A percentile compares a stretch with the other conserved stretches of the same genome.
Evolutionary conservation across 2,113 vertebrate genomes (phyloP).

Genomic region (Neodon shergylaensis): DNA sequence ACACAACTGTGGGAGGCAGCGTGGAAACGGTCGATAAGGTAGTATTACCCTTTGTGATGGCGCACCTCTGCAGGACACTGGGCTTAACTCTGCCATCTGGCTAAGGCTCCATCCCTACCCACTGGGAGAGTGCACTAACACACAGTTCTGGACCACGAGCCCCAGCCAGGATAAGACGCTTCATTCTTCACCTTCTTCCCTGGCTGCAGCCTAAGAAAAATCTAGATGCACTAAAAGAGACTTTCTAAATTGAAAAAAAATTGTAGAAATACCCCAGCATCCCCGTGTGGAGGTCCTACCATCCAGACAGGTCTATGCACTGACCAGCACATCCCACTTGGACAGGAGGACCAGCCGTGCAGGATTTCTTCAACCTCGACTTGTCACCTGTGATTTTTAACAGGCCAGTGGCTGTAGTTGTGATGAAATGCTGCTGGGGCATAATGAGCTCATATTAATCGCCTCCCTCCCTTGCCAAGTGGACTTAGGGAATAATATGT

Average conservation of each 20-base stretch:
- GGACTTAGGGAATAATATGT: slow-evolving; percentile 71
- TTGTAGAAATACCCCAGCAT: neutral
- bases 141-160: slow-evolving; percentile 48
- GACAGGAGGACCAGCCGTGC: neutral
- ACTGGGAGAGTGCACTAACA: slow-evolving; percentile 72
- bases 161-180: slow-evolving; percentile 51
- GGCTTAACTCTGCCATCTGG: slow-evolving; percentile 80
- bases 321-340: neutral
- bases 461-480: slow-evolving; percentile 61
- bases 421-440: neutral
- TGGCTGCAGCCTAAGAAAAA: slow-evolving; percentile 1
- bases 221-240: slow-evolving; percentile 34
- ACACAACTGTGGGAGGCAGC: slow-evolving; percentile 80
- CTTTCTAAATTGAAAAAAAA: slow-evolving; percentile 21
- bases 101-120: slow-evolving; percentile 77
- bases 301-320: neutral
- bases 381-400: neutral
- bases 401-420: neutral
- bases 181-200: slow-evolving; percentile 39
- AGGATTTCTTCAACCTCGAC: neutral
- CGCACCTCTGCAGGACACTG: slow-evolving; percentile 82
- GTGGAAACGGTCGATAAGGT: slow-evolving; percentile 85
- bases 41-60: slow-evolving; percentile 85
- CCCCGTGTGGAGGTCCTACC: slow-evolving; percentile 61
- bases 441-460: slow-evolving; percentile 49